Evolutionary conservation across 2,113 vertebrate species (phyloP).

Genomic region (Plecotus auritus): DNA sequence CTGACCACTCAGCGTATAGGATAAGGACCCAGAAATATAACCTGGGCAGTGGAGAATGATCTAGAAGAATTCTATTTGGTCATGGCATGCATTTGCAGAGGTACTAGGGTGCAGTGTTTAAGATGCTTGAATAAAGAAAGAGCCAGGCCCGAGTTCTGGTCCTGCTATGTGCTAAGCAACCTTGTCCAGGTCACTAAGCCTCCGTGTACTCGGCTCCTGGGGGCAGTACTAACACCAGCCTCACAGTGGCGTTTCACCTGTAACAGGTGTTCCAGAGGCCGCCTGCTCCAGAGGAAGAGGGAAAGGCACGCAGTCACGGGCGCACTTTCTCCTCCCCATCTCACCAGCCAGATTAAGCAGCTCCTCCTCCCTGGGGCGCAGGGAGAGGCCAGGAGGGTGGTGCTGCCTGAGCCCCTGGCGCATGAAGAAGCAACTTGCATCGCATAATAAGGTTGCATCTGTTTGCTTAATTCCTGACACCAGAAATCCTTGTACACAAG

Average conservation of each 20-base stretch:
- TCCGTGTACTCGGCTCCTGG: background rate
- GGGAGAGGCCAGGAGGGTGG: too few relatives aligned
- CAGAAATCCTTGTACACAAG: too few relatives aligned
- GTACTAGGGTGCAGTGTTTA: background rate
- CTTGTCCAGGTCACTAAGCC: background rate
- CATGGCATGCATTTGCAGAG: background rate
- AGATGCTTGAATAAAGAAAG: background rate
- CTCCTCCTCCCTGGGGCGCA: too few relatives aligned
- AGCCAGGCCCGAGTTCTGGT: background rate
- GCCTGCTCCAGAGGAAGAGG: background rate
- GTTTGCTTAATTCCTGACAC: too few relatives aligned
- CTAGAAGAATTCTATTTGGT: background rate
- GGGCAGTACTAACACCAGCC: background rate
- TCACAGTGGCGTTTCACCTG: background rate
- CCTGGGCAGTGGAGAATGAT: background rate
- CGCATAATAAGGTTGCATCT: too few relatives aligned
- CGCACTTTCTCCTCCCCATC: background rate
- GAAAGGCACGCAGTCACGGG: too few relatives aligned
- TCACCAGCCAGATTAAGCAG: background rate
- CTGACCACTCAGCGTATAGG: too few relatives aligned
- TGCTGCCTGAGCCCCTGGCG: rapidly evolving
- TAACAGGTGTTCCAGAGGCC: background rate
- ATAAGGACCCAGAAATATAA: background rate
- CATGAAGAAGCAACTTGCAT: too few relatives aligned
- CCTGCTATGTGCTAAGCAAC: background rate